Conservation (phyloP, 2,797 vertebrate genomes). For the Pangasius mekongensis region DNA sequence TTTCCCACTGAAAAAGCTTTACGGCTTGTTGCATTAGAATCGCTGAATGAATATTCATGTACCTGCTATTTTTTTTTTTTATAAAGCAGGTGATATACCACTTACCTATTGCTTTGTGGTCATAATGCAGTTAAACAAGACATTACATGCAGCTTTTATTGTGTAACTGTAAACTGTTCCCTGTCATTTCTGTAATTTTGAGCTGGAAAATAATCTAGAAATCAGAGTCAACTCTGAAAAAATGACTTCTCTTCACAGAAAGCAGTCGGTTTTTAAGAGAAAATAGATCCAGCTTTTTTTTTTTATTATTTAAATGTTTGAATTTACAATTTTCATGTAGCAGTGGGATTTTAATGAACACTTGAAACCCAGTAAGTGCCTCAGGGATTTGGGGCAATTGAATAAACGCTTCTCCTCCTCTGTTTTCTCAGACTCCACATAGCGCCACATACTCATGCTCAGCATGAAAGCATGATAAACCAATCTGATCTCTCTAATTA, state of each 20-base stretch:
- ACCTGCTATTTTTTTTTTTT: background rate
- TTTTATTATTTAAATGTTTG: background rate
- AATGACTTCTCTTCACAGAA: background rate
- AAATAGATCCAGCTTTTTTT: background rate
- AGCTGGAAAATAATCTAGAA: background rate
- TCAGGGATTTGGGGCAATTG: background rate
- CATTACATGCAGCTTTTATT: background rate
- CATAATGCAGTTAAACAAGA: background rate
- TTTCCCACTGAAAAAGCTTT: background rate
- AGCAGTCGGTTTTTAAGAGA: background rate
- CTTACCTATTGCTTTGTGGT: background rate
- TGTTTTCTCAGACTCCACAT: background rate
- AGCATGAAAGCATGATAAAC: conserved; percentile 4
- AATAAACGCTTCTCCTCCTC: background rate
- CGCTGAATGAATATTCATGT: background rate
- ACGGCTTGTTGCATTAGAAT: background rate
- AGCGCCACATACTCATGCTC: background rate
- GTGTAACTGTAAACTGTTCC: background rate
- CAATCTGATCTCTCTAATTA: conserved; percentile 17
- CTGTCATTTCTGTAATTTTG: background rate
- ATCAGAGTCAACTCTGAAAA: background rate
- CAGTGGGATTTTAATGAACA: background rate
- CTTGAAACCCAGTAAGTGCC: background rate
- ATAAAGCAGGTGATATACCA: background rate
- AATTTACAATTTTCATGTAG: background rate